Conservation (phyloP, 2,888 invertebrate species). For the Lagria hirta region DNA sequence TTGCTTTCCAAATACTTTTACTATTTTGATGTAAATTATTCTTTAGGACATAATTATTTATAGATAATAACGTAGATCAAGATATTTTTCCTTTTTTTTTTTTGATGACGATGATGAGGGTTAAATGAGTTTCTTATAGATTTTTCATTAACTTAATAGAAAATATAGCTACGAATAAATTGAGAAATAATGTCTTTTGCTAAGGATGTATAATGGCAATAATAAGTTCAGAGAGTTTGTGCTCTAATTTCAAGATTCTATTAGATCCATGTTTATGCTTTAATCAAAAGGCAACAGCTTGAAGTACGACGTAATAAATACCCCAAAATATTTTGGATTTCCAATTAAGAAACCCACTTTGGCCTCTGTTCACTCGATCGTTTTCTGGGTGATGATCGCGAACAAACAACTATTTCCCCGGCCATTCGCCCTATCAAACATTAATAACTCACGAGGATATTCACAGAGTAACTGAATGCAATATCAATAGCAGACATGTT, state of each 20-base stretch:
- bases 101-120: too few species aligned
- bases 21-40: too few species aligned
- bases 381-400: slow-evolving; percentile 3
- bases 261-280: slow-evolving; percentile 19
- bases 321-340: slow-evolving; percentile 15
- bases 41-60: too few species aligned
- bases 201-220: too few species aligned
- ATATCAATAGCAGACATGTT: slow-evolving; percentile 22
- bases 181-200: too few species aligned
- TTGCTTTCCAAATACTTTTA: too few species aligned
- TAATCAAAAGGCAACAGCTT: slow-evolving; percentile 18
- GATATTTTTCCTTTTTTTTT: too few species aligned
- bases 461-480: slow-evolving; percentile 11
- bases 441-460: slow-evolving; percentile 15
- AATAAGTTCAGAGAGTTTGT: too few species aligned
- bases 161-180: too few species aligned
- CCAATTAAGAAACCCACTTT: slow-evolving; percentile 8
- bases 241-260: slow-evolving; percentile 12
- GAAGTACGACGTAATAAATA: slow-evolving; percentile 7
- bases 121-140: too few species aligned
- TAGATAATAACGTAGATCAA: too few species aligned
- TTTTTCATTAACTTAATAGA: too few species aligned
- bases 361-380: slow-evolving; percentile 4
- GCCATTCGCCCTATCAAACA: slow-evolving; percentile 8
- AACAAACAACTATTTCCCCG: slow-evolving; percentile 14